A percentile compares a stretch with the other conserved stretches of the same genome.
These are phyloP conservation scores for Sebastes dallii DNA, from an alignment of 2,797 vertebrate genomes.

Conservation along the genomic window DNA sequence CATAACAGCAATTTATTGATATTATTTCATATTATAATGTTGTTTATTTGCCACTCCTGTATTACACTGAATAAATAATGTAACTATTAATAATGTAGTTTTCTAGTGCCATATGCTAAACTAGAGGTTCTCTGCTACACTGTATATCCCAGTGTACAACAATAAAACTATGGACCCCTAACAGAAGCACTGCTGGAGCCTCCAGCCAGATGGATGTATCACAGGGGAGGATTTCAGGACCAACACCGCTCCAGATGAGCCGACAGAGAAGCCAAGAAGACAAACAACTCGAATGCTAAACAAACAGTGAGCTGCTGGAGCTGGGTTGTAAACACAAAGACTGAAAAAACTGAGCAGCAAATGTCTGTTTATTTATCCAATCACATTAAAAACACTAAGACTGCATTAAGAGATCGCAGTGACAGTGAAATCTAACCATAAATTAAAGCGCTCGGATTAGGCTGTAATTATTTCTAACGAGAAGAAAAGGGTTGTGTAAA, in stretches of 20 bases:
- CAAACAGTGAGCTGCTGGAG: background rate
- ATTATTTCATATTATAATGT: background rate
- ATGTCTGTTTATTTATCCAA: slow-evolving; percentile 59
- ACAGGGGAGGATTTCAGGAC: slow-evolving; percentile 49
- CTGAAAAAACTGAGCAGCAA: slow-evolving; percentile 14
- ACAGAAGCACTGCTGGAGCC: slow-evolving; percentile 36
- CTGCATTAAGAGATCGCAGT: slow-evolving; percentile 31
- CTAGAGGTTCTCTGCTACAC: slow-evolving; percentile 20
- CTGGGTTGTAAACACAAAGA: slow-evolving; percentile 29
- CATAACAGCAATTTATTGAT: background rate
- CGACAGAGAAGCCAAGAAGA: slow-evolving; percentile 32
- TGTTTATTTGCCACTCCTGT: background rate
- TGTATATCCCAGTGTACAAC: slow-evolving; percentile 6
- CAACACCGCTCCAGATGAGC: slow-evolving; percentile 43
- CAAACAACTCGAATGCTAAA: slow-evolving; percentile 38
- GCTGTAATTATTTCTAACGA: slow-evolving; percentile 46
- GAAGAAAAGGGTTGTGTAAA: slow-evolving; percentile 51
- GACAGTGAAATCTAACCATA: slow-evolving; percentile 48
- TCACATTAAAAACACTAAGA: slow-evolving; percentile 38
- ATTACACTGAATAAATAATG: background rate
- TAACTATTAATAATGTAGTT: background rate
- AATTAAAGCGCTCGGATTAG: slow-evolving; percentile 57
- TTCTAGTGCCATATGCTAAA: slow-evolving; percentile 7
- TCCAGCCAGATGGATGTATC: slow-evolving; percentile 55
- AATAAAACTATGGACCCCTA: slow-evolving; percentile 30